Conservation (phyloP, 2,113 vertebrate species). For the Aphelocoma coerulescens region DNA sequence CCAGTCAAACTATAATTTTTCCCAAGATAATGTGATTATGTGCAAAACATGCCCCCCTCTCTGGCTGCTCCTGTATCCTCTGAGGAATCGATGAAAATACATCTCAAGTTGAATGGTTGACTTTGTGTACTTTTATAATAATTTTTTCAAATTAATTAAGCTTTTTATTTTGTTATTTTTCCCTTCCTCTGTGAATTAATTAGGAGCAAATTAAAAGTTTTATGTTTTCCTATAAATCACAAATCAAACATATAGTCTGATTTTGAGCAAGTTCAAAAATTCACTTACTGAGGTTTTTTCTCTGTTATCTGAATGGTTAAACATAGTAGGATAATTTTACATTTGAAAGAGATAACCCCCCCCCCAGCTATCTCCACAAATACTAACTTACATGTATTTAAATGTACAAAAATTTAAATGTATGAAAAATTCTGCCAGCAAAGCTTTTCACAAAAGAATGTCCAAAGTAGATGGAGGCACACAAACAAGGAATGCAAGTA, state of each 20-base stretch:
- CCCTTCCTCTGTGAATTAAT: background rate
- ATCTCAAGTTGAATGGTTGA: background rate
- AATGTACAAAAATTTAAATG: background rate
- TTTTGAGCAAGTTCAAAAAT: background rate
- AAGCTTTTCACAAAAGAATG: background rate
- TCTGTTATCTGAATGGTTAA: background rate
- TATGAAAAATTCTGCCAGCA: background rate
- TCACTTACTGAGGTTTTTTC: background rate
- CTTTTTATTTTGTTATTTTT: background rate
- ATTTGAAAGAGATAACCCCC: background rate
- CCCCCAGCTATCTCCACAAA: background rate
- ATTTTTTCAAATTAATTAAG: constrained; percentile 20
- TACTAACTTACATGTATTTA: background rate
- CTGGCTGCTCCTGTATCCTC: background rate
- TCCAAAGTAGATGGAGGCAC: background rate
- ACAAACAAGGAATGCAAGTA: background rate
- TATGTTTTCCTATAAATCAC: background rate
- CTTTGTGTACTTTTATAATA: background rate
- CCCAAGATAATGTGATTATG: background rate
- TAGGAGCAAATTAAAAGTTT: background rate
- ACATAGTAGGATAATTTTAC: background rate
- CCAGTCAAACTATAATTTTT: background rate
- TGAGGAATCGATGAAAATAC: background rate
- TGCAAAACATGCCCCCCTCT: background rate
- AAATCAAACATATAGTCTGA: background rate